Evolutionary conservation across 2,113 vertebrate genomes (phyloP).

Genomic region (Boleophthalmus pectinirostris): DNA sequence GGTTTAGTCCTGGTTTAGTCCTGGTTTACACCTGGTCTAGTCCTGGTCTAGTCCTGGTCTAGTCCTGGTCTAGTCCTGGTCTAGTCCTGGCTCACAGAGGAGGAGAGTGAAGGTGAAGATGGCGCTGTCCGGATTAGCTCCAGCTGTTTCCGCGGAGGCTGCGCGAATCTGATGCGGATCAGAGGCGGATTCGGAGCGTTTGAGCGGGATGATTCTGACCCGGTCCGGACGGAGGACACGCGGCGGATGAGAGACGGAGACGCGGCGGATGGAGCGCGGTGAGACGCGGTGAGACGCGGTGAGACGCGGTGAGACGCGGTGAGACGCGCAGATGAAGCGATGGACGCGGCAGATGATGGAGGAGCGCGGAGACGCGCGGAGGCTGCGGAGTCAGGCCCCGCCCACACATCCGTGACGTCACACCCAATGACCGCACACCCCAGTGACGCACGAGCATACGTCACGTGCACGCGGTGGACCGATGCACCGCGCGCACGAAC

Average conservation of each 20-base stretch:
- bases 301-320: background rate
- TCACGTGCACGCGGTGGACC: background rate
- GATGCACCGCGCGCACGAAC: background rate
- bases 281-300: background rate
- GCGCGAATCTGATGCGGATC: background rate
- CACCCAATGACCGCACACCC: background rate
- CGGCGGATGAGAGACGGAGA: background rate
- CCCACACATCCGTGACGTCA: background rate
- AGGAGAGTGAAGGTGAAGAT: conserved; percentile 10
- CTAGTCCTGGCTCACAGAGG: background rate
- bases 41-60: background rate
- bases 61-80: no score
- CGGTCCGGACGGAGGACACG: background rate
- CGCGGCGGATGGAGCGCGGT: background rate
- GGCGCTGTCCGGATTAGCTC: conserved; percentile 4
- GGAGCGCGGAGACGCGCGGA: background rate
- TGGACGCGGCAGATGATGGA: conserved; percentile 44
- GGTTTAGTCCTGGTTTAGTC: background rate
- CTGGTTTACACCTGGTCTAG: background rate
- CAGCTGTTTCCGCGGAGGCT: background rate
- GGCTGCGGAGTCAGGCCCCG: background rate
- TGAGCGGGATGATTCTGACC: background rate
- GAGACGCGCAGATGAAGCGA: conserved; percentile 12
- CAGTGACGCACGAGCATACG: background rate
- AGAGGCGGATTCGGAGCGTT: background rate